Evolutionary conservation across 2,888 invertebrate species (phyloP).

Genomic region (Aelia acuminata): DNA sequence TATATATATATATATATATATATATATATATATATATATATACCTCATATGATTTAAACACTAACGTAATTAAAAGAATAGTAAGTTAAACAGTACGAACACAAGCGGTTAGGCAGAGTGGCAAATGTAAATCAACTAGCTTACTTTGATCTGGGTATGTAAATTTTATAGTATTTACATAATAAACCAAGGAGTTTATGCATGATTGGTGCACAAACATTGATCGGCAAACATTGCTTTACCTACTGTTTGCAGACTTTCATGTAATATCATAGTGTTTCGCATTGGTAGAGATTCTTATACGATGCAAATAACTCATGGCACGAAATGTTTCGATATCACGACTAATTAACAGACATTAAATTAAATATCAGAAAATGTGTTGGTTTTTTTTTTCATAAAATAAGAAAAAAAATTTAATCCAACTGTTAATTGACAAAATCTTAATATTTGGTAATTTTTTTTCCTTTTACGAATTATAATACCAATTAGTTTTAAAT

Average conservation of each 20-base stretch:
- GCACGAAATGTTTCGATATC: neutral
- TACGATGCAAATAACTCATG: neutral
- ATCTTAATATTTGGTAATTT: too few relatives aligned
- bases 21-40: too few relatives aligned
- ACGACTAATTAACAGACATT: neutral
- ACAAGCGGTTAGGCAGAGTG: neutral
- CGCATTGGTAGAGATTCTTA: neutral
- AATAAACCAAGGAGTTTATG: constrained; percentile 12
- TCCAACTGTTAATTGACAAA: too few relatives aligned
- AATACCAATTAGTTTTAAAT: too few relatives aligned
- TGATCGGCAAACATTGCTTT: constrained; percentile 4
- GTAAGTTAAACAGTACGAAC: neutral
- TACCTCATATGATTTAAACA: too few relatives aligned
- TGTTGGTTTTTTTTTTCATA: too few relatives aligned
- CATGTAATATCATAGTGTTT: neutral
- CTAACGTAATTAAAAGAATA: neutral
- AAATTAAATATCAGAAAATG: too few relatives aligned
- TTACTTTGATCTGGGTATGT: constrained; percentile 23
- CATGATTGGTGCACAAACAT: constrained; percentile 4
- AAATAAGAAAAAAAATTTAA: too few relatives aligned
- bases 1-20: too few relatives aligned
- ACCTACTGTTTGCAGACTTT: neutral
- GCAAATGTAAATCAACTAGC: neutral
- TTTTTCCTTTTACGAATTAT: too few relatives aligned
- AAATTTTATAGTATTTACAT: constrained; percentile 32